Evolutionary conservation across 2,888 invertebrate genomes (phyloP), one percentile per base, ranked within the genome.

Genomic region (Eupelmus urozonus): DNA sequence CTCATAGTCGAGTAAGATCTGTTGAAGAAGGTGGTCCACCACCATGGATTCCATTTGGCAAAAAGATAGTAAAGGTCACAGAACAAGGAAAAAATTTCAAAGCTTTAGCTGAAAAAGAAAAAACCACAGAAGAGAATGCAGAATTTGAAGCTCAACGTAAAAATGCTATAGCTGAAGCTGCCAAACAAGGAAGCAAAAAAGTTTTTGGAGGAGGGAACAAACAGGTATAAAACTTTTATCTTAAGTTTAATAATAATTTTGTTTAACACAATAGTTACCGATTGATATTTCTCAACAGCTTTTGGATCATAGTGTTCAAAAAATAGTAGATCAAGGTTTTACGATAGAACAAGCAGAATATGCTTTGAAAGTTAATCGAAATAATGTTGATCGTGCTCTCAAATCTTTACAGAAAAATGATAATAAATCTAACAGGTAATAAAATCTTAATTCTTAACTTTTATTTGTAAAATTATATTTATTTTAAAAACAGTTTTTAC

Each of bases 11-110:
- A 91, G 91, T 92, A 67, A 92, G 93, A 45, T 91, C 92, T 72
- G 92, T 92, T 7, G 93, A 92, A 74, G 94, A 95, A 83, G 95
- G 95, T 80, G 96, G 96, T 0, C 96, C 97, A 1, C 97, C 96
- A 55, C 94, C 95, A 51, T 98, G 97, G 96, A 96, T 97, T 83
- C 95, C 97, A 45, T 97, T 98, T 91, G 97, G 97, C 0, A 94
- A 95, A 85, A 94, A 93, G 85, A 92, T 96, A 72, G 91, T 94
- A 83, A 91, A 92, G 69, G 89, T 92, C 4, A 87, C 89, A 42
- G 90, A 92, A 29, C 90, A 92, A 53, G 93, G 94, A 80, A 92
- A 92, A 82, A 93, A 93, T 84, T 96, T 96, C 81, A 96, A 95
- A 87, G 94, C 95, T 77, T 88, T 95, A 29, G 92, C 92, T 69